Evolutionary conservation across 1,140 invertebrate genomes (phyloP), one percentile per base, ranked within the genome.

Genomic region (Cyclargus thomasi): DNA sequence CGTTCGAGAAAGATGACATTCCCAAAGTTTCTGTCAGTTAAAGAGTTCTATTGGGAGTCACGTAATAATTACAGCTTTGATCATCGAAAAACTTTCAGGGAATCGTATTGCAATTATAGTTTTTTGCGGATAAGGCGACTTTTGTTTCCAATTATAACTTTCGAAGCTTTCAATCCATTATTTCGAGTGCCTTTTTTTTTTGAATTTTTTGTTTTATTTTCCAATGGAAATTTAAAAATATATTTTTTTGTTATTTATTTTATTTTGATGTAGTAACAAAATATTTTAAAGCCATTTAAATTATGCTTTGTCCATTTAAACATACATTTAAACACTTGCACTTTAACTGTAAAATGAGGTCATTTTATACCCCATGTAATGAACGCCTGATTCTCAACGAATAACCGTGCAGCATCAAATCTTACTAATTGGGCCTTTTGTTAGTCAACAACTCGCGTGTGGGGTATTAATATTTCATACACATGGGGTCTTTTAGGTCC

Each of bases 351-450:
- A 47, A 47, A 47, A 14, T 29, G 29, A 8, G 14, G 39, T 1
- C 14, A 47, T 47, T 47, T 47, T 16, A 47, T 47, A 47, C 39
- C 10, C 39, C 39, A 47, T 47, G 14, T 1, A 47, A 47, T 8
- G 29, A 29, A n/a, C 0, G 29, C 29, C 8, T 29, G 29, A 29
- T 8, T 5, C 29, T 29, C 29, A 6, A 29, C 29, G 29, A 47
- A 11, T 47, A 59, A 29, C 29, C 29, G 29, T 59, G 18, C 18
- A 20, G 10, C 18, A 59, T 59, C 55, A 59, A 59, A 20, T 59
- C 20, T 11, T 11, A 22, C 55, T 59, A 59, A 59, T 59, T 59
- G 55, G 1, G 55, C 55, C 55, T 59, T 59, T 59, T 59, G 55
- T 59, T 55, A 55, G 0, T 59, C 55, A 20, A 59, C 10, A 59